phyloP scores from a whole-genome alignment of 2,888 invertebrate genomes.

The Amaurobius ferox region DNA sequence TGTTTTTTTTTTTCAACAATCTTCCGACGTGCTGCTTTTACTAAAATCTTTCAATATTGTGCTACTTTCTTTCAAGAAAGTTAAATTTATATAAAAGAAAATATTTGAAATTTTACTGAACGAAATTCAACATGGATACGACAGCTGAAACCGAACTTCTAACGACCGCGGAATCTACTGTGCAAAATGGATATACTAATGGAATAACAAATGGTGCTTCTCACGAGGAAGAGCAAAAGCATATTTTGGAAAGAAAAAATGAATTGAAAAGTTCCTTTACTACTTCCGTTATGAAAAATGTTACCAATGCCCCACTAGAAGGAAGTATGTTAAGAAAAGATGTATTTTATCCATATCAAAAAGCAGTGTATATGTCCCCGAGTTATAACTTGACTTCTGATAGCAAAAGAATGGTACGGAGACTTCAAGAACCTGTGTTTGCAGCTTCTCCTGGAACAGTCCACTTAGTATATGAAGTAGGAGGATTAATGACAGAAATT shows the following conservation, averaged over 20 bases:
- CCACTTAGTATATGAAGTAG: slow-evolving; percentile 74
- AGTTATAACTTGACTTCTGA: slow-evolving; percentile 70
- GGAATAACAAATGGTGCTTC: slow-evolving; percentile 37
- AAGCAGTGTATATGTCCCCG: slow-evolving; percentile 73
- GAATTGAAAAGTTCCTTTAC: background rate
- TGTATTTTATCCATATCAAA: slow-evolving; percentile 73
- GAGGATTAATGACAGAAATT: slow-evolving; percentile 20
- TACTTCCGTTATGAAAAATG: background rate
- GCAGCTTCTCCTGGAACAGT: slow-evolving; percentile 72
- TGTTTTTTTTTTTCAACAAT: background rate
- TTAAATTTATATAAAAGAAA: background rate
- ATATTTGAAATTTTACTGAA: too few relatives aligned
- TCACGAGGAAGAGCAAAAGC: background rate
- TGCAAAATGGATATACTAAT: slow-evolving; percentile 32
- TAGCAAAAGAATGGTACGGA: slow-evolving; percentile 74
- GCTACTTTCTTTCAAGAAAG: background rate
- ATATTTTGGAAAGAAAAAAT: background rate
- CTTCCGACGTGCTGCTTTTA: background rate
- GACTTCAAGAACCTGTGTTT: slow-evolving; percentile 73
- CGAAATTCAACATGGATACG: slow-evolving; percentile 29
- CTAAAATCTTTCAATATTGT: background rate
- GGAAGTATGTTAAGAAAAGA: slow-evolving; percentile 45
- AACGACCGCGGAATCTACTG: slow-evolving; percentile 20
- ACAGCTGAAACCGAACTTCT: slow-evolving; percentile 19
- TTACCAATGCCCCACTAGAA: background rate